Evolutionary conservation across 2,888 invertebrate genomes (phyloP), one percentile per base, ranked within the genome.

Genomic region (Drosophila neotestacea): DNA sequence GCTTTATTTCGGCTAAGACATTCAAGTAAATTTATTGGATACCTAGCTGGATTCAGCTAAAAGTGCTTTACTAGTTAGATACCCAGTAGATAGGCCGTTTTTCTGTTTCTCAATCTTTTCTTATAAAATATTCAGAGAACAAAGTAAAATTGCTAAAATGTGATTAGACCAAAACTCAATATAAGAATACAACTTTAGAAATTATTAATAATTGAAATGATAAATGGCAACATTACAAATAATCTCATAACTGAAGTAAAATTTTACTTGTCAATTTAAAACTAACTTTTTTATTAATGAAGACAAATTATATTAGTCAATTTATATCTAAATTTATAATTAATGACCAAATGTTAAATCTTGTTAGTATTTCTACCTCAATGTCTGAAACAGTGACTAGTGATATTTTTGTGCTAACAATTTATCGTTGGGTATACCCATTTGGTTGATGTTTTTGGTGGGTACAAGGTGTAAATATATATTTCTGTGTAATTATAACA

Each of bases 401-500:
- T 22, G 22, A 22, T 22, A 22, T 2, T 22, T 22, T 22, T 22
- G 22, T 22, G 22, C 22, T 22, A 22, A 22, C 7, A 32, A 7
- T 6, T 32, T 32, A 2, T 7, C 16, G 2, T 34, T 27, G n/a
- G 4, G 7, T 34, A 36, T 30, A 36, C 60, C 44, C 44, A 10
- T 6, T 36, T 10, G 11, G 6, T 1, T 22, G 3, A 36, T 6
- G 10, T 28, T 44, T 27, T n/a, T 6, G 13, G 4, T 36, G 36
- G 44, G 44, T 34, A 44, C 6, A 44, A 28, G 30, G 16, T 2
- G 44, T 13, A n/a, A 59, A 69, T 61, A 32, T 34, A 13, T 36
- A 56, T 61, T 73, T 38, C 34, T 46, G 48, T 50, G 58, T 66
- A 67, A 85, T 80, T 70, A 85, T 73, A 69, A 66, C 61, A 28